Evolutionary conservation across 2,888 invertebrate genomes (phyloP), one percentile per base, ranked within the genome.

Genomic region (Tinea semifulvella): DNA sequence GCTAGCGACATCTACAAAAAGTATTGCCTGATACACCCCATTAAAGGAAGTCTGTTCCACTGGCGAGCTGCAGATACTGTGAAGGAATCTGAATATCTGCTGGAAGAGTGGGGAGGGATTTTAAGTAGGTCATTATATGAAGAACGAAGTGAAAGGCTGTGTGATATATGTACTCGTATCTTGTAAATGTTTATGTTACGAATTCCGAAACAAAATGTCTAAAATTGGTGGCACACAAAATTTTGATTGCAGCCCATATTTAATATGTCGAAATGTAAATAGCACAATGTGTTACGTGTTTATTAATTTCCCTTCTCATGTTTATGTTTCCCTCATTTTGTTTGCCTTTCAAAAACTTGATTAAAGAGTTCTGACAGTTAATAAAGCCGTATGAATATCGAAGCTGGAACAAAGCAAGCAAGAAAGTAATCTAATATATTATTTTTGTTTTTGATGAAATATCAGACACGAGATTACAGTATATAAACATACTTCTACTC

Each of bases 281-380:
- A 27, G n/a, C 27, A 27, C 27, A 27, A 27, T 27, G 27, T 27
- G 27, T 27, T 27, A 27, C 27, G 27, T 16, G 35, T 39, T 20
- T 39, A 39, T 39, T 39, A 39, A 39, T 39, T 39, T 39, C 20
- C 39, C 16, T n/a, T 8, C 39, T 39, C 18, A 11, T 39, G 39
- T 39, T 39, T 20, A 39, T 39, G 20, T 39, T 20, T 39, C n/a
- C 39, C 39, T 19, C 16, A 11, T 39, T 39, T 39, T 39, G 39
- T 39, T 39, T 39, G 11, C 20, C 8, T 39, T 19, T 10, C 20
- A 39, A 39, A 39, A 17, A 16, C 35, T 27, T 27, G 27, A 27
- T 27, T 27, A 27, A 27, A 27, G 27, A 27, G 27, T 27, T 27
- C 27, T 27, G 27, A 27, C 27, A 27, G 27, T 27, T 27, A 27